Evolutionary conservation across 1,140 invertebrate genomes (phyloP).

Genomic region (Pseudomyrmex sp.): DNA sequence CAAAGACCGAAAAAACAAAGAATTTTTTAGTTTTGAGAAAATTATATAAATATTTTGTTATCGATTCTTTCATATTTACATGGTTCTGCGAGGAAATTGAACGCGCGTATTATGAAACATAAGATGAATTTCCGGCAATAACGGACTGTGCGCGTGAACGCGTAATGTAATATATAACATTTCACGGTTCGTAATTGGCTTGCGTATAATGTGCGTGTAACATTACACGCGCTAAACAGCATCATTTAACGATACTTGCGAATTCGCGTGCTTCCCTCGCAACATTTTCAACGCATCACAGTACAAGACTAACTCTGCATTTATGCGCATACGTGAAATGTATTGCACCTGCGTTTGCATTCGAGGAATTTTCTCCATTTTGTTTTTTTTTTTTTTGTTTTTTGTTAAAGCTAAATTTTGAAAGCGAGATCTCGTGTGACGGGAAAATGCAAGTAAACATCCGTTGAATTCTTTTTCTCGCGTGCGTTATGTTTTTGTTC

Average conservation of each 20-base stretch:
- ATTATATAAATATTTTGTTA: too few relatives aligned
- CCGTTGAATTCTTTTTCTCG: constrained; percentile 26
- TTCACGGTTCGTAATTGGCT: constrained; percentile 19
- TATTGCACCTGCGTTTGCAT: constrained; percentile 74
- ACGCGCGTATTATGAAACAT: background rate
- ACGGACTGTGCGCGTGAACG: constrained; percentile 10
- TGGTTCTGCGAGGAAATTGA: background rate
- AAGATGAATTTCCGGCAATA: background rate
- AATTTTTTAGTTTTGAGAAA: background rate
- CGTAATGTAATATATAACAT: constrained; percentile 18
- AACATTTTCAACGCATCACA: constrained; percentile 67
- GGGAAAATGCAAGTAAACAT: constrained; percentile 25
- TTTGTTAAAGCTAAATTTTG: constrained; percentile 75
- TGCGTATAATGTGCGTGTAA: constrained; percentile 13
- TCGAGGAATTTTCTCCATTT: constrained; percentile 32
- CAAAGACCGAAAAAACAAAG: constrained; percentile 4
- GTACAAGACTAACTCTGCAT: constrained; percentile 68
- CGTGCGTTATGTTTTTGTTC: constrained; percentile 13
- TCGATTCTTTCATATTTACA: constrained; percentile 4
- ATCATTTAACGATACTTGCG: constrained; percentile 30
- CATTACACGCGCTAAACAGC: constrained; percentile 23
- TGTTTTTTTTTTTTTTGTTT: constrained; percentile 3
- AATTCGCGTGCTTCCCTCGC: constrained; percentile 4
- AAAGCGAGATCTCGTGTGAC: constrained; percentile 65
- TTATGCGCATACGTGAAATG: constrained; percentile 64